Base-by-base conservation (phyloP, 1,140 invertebrate genomes). In the Trissolcus basalis region DNA sequence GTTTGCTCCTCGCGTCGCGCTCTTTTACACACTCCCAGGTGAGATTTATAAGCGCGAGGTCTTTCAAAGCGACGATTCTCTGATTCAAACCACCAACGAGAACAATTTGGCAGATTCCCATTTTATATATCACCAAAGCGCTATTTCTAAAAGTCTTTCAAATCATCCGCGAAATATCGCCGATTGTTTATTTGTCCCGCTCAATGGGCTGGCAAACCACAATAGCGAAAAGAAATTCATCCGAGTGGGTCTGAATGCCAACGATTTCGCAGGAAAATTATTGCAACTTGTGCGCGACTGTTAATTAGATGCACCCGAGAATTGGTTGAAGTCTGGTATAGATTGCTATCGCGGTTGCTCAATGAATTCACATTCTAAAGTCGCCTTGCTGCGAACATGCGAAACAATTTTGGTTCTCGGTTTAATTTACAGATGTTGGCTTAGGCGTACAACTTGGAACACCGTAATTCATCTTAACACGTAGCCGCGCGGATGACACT, bases 1-100 rank as follows among this genome's bases (percentile, higher is more conserved):
- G 64, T 58, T n/a, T n/a, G n/a, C n/a, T n/a, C 47, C 4, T 43
- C 39, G 39, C 44, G 14, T 70, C 48, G 39, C 51, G 39, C 69
- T 76, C 61, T 76, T 63, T 64, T 70, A 55, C 58, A 79, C 63
- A 59, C 69, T 78, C 44, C 69, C 41, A 75, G 80, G 74, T 78
- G 81, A 85, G 83, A 86, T 86, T 86, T 86, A 86, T 86, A 86
- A 85, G 83, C 79, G 32, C 77, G 77, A 84, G 79, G 76, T 76
- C 59, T 83, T 84, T 83, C 79, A 82, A 70, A 79, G 78, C 77
- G 76, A 80, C 76, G 55, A 79, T 75, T 56, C 63, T 10, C 73
- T 77, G 75, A 78, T 82, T n/a, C 73, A 71, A 59, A 80, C 81
- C 82, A 82, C 83, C 80, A 82, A 82, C 81, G 81, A 83, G 80